These are phyloP conservation scores for Tamias sibiricus DNA, from an alignment of 2,113 vertebrate genomes.

Conservation along the genomic window DNA sequence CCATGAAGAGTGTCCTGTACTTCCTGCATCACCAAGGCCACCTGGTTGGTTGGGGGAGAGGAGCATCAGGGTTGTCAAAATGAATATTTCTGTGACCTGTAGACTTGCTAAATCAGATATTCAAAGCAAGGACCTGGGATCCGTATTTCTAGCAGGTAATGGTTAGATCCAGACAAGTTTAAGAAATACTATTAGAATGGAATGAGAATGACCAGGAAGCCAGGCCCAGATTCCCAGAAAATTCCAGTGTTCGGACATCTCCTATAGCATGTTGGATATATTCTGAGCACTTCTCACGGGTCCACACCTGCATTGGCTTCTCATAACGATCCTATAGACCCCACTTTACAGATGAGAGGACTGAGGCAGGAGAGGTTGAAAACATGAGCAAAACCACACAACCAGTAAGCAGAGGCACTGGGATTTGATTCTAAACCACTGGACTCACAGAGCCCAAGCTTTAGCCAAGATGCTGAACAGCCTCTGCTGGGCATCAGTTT, in stretches of 20 bases:
- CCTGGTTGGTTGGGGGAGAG: background rate
- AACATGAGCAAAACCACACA: background rate
- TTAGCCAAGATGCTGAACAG: rapidly evolving
- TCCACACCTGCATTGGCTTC: rapidly evolving
- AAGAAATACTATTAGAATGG: background rate
- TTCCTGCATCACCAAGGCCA: background rate
- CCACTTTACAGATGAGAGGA: background rate
- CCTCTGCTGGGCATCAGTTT: too few relatives aligned
- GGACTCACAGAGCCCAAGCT: too few relatives aligned
- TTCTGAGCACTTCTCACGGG: background rate
- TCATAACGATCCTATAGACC: rapidly evolving
- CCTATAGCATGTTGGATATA: rapidly evolving
- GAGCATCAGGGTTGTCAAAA: too few relatives aligned
- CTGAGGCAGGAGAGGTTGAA: background rate
- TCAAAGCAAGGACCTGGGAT: background rate
- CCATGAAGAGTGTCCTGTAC: background rate
- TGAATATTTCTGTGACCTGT: rapidly evolving
- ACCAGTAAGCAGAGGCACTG: rapidly evolving
- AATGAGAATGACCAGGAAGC: background rate
- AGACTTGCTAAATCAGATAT: background rate
- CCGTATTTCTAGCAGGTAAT: too few relatives aligned
- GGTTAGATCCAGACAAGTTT: background rate
- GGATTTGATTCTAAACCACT: background rate
- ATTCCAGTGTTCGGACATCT: rapidly evolving
- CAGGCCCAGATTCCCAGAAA: background rate